Percentiles rank a stretch among this genome's conserved stretches.
Conservation (phyloP, 2,113 vertebrate species). For the Drymodes brunneopygia region DNA sequence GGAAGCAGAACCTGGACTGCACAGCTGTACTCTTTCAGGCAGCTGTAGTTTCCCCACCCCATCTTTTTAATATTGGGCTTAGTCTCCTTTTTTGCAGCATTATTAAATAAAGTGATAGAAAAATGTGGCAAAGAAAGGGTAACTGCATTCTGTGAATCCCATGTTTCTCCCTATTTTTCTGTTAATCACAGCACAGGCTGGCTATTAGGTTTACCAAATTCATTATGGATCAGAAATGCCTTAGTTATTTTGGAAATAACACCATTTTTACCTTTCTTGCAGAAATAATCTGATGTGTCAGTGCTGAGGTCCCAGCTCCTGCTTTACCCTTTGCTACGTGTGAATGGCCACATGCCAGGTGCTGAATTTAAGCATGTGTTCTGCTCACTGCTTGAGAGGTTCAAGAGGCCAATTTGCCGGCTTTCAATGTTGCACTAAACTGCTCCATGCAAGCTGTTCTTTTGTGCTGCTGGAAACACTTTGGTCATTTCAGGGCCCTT, state of each 20-base stretch:
- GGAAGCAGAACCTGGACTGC: not conserved
- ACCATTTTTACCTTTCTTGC: not conserved
- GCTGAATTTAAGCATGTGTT: not conserved
- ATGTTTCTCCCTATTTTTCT: not conserved
- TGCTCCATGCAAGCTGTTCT: not conserved
- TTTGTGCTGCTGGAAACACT: not conserved
- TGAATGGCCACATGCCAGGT: not conserved
- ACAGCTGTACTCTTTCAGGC: slow-evolving; percentile 11
- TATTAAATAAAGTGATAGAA: not conserved
- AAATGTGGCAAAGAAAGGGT: not conserved
- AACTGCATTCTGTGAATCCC: not conserved
- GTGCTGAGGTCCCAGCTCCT: not conserved
- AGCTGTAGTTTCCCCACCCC: not conserved
- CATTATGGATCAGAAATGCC: not conserved
- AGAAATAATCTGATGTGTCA: not conserved
- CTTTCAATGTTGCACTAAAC: not conserved
- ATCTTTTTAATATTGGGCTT: not conserved
- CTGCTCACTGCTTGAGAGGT: not conserved
- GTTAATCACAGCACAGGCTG: not conserved
- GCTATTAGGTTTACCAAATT: not conserved
- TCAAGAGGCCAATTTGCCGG: not conserved
- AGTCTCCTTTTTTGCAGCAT: not conserved
- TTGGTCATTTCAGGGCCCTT: not conserved
- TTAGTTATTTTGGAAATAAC: not conserved
- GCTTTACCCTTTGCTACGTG: not conserved